These are phyloP conservation scores for Triops longicaudatus DNA, from an alignment of 1,140 invertebrate genomes.

Conservation along the genomic window DNA sequence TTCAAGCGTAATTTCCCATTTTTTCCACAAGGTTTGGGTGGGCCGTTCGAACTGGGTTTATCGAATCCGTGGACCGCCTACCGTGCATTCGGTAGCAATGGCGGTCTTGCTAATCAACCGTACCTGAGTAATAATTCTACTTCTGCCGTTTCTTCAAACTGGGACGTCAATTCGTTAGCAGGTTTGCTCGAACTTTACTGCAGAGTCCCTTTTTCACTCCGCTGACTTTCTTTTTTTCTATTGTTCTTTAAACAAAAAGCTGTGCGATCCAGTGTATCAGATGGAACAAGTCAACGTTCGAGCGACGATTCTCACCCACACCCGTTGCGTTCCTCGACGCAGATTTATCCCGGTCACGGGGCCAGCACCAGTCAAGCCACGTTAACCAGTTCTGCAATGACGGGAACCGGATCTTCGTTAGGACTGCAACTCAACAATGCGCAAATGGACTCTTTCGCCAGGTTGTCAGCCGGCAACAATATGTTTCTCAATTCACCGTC, in stretches of 20 bases:
- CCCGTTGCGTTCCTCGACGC: not conserved
- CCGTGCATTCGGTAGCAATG: not conserved
- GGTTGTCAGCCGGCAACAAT: not conserved
- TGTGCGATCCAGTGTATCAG: not conserved
- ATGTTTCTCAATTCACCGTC: not conserved
- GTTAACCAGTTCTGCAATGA: not conserved
- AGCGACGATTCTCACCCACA: not conserved
- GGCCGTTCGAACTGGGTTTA: not conserved
- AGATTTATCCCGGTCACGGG: not conserved
- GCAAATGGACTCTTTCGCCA: not conserved
- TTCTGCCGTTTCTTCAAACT: not conserved
- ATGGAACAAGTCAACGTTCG: not conserved
- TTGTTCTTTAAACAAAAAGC: not conserved
- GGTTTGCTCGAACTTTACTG: not conserved
- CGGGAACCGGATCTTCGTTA: not conserved
- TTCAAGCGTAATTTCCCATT: too few relatives aligned
- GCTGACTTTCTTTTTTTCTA: not conserved
- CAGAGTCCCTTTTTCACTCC: not conserved
- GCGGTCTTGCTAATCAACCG: not conserved
- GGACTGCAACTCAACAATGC: not conserved
- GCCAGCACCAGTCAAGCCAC: not conserved
- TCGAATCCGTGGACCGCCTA: slow-evolving; percentile 4
- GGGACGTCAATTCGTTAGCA: not conserved
- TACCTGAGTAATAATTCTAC: not conserved
- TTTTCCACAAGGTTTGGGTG: not conserved